phyloP scores from a whole-genome alignment of 2,797 vertebrate species.

The Onychomys leucogaster region DNA sequence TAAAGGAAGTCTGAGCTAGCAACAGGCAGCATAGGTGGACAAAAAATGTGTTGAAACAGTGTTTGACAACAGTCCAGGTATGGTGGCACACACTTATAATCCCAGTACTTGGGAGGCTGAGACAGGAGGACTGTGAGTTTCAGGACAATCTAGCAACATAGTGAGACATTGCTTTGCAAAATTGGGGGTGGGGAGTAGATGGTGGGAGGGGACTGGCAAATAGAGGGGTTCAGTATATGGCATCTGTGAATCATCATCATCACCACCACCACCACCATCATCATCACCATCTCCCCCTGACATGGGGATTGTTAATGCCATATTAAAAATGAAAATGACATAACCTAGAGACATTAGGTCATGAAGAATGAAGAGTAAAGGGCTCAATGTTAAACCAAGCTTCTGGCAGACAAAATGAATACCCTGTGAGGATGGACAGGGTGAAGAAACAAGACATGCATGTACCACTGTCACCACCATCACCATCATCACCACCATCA shows the following conservation, averaged over 20 bases:
- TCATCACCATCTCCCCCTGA: not conserved
- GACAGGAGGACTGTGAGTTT: not conserved
- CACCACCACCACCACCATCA: accelerated
- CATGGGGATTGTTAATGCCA: too few species aligned
- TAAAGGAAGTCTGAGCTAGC: not conserved
- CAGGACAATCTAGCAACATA: not conserved
- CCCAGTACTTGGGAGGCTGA: not conserved
- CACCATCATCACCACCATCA: too few species aligned
- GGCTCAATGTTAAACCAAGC: not conserved
- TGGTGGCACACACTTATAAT: not conserved
- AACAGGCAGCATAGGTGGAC: too few species aligned
- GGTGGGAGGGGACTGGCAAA: not conserved
- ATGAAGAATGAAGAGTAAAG: not conserved
- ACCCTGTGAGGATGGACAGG: accelerated
- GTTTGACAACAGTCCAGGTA: not conserved
- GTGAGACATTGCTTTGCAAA: not conserved
- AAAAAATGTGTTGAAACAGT: not conserved
- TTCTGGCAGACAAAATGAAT: not conserved
- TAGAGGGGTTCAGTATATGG: not conserved
- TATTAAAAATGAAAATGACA: not conserved
- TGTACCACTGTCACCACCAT: accelerated
- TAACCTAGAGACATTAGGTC: not conserved
- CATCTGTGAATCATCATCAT: not conserved
- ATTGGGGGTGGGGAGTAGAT: not conserved
- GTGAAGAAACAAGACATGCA: accelerated